Base-by-base conservation (phyloP, 2,888 invertebrate genomes). In the Incurvaria masculella region DNA sequence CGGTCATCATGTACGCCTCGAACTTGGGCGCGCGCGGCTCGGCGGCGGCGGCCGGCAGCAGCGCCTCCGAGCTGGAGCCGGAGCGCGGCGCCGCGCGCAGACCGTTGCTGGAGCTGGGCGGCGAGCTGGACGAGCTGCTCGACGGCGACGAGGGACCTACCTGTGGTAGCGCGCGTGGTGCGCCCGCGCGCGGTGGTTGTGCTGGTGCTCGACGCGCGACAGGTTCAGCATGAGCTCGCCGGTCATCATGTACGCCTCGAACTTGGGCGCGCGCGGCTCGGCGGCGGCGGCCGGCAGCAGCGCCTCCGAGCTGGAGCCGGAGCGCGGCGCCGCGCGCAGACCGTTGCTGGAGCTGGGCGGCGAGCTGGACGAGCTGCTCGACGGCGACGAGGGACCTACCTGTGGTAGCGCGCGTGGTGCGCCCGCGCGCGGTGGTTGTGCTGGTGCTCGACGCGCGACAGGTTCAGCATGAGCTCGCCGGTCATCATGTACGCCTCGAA, bases 401-500 rank as follows among this genome's bases (percentile, higher is more conserved):
- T 72, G 54, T 78, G 76, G 53, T 72, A 78, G 51, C 74, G 70
- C 57, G 76, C 73, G 20, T 76, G 64, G 54, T 79, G 79, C 49
- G 72, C 66, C n/a, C 76, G 76, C 53, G 72, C 75, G 55, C 74
- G 80, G 54, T 74, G 75, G 55, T 80, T 79, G 58, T 82, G 81
- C 45, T 82, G 81, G 57, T 86, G 86, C 55, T 89, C 89, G 50
- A 89, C 90, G 58, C 91, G 80, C 52, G 94, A 94, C 57, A 96
- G 85, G 74, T 95, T 95, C 59, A 97, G 84, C 68, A 97, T 96
- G 63, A 95, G 86, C 72, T 97, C 96, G 42, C 97, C 97, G 23
- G 97, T 97, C 97, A 97, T 97, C 88, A 96, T 92, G 81, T 93
- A 97, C 49, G 94, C 92, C 75, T 94, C 94, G 75, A 91, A 94